phyloP scores from a whole-genome alignment of 1,140 invertebrate genomes.

The Pseudachorutes palmiensis region DNA sequence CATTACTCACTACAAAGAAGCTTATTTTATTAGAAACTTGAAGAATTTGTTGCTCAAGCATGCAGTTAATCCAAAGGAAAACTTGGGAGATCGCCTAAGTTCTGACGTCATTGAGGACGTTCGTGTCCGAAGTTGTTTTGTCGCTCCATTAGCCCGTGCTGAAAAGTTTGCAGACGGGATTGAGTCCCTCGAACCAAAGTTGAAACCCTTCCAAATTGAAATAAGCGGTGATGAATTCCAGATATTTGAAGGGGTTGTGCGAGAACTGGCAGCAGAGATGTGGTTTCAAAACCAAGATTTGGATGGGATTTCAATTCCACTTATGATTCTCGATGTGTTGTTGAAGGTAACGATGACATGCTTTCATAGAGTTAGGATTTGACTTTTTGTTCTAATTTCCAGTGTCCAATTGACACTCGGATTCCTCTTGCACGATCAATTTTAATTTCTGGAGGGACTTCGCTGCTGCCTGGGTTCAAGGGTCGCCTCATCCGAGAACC shows the following conservation, averaged over 20 bases:
- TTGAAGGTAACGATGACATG: conserved; percentile 51
- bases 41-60: conserved; percentile 35
- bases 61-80: conserved; percentile 22
- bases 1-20: no score
- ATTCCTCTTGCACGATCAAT: conserved; percentile 67
- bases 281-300: conserved; percentile 70
- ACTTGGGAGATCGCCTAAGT: background rate
- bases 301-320: conserved; percentile 70
- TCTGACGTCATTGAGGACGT: conserved; percentile 55
- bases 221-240: conserved; percentile 54
- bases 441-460: conserved; percentile 72
- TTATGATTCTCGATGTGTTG: conserved; percentile 74
- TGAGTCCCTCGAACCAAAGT: conserved; percentile 40
- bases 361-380: conserved; percentile 9
- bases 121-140: conserved; percentile 67
- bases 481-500: conserved; percentile 65
- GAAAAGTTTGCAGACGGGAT: conserved; percentile 47
- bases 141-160: conserved; percentile 63
- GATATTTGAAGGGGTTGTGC: conserved; percentile 57
- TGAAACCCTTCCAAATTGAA: conserved; percentile 59
- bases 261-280: conserved; percentile 71
- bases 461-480: conserved; percentile 69
- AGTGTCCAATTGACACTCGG: conserved; percentile 70
- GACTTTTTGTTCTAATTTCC: conserved; percentile 31
- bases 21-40: background rate